Conservation (phyloP, 2,113 vertebrate genomes). For the Mesembrinibis cayennensis region DNA sequence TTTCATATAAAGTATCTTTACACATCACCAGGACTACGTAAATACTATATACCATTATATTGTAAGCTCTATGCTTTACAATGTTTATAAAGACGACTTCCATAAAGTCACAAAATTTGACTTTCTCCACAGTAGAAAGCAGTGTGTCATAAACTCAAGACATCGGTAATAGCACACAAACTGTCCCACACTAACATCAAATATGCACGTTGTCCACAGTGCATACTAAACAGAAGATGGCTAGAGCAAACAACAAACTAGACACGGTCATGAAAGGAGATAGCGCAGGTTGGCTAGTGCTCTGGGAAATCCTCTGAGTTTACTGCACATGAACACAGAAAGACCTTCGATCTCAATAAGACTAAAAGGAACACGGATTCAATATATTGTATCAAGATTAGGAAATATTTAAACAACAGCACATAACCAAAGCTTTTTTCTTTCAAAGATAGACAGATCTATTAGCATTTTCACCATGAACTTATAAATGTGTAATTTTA, state of each 20-base stretch:
- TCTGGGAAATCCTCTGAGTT: not conserved
- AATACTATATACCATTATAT: not conserved
- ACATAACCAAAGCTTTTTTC: not conserved
- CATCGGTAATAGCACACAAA: fast-evolving
- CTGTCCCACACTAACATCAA: not conserved
- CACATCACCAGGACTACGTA: not conserved
- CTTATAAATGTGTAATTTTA: not conserved
- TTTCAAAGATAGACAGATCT: not conserved
- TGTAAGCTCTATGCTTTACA: not conserved
- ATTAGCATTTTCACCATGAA: not conserved
- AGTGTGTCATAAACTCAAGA: not conserved
- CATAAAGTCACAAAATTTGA: not conserved
- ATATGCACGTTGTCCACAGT: fast-evolving
- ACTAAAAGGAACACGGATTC: not conserved
- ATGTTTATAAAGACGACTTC: not conserved
- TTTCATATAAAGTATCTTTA: not conserved
- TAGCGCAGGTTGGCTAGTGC: no score
- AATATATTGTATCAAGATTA: not conserved
- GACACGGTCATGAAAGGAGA: not conserved
- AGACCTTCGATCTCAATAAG: not conserved
- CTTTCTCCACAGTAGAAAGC: not conserved
- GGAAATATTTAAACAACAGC: not conserved
- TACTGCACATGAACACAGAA: not conserved
- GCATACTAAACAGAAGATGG: fast-evolving
- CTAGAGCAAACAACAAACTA: not conserved